These are phyloP conservation scores for Dryas iulia DNA, from an alignment of 1,140 invertebrate species.

Conservation along the genomic window DNA sequence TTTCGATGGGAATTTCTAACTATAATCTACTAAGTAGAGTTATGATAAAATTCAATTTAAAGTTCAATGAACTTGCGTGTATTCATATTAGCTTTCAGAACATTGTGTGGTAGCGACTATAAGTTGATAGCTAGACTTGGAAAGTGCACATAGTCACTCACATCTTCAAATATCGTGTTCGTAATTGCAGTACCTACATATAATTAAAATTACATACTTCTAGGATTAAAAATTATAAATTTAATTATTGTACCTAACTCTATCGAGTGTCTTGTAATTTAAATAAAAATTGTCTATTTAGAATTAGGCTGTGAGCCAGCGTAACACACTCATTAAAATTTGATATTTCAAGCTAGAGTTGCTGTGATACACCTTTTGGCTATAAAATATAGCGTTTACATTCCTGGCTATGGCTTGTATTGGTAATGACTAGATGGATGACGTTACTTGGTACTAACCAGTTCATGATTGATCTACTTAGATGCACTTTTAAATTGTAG, in stretches of 20 bases:
- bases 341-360: constrained; percentile 77
- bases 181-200: constrained; percentile 55
- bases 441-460: background rate
- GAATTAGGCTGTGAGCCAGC: constrained; percentile 76
- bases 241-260: constrained; percentile 41
- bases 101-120: constrained; percentile 26
- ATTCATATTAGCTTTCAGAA: constrained; percentile 23
- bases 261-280: constrained; percentile 53
- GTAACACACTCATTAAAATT: constrained; percentile 69
- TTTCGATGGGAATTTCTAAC: constrained; percentile 18
- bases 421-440: constrained; percentile 14
- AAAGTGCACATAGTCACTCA: constrained; percentile 22
- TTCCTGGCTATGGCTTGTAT: constrained; percentile 35
- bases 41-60: constrained; percentile 10
- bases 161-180: constrained; percentile 37
- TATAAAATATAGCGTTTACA: constrained; percentile 58
- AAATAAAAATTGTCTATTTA: constrained; percentile 67
- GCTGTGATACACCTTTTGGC: constrained; percentile 79
- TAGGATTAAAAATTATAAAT: constrained; percentile 35
- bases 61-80: constrained; percentile 25
- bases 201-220: constrained; percentile 36
- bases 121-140: constrained; percentile 22
- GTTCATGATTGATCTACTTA: constrained; percentile 3
- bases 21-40: constrained; percentile 26
- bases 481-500: constrained; percentile 3